Base-by-base conservation (phyloP, 2,797 vertebrate genomes). In the Adrianichthys oophorus region DNA sequence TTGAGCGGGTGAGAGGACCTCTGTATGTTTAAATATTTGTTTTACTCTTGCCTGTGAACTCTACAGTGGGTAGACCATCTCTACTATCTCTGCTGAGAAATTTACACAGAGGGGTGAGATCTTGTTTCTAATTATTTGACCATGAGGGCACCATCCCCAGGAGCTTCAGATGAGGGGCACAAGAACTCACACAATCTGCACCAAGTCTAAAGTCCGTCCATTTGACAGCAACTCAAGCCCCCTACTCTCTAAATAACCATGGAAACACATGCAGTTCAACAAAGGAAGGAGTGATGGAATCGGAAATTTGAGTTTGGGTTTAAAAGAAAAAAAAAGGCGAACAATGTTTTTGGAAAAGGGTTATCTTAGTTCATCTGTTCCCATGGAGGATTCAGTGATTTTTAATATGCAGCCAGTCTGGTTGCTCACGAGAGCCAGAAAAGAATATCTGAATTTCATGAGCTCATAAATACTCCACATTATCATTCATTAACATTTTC, bases 401-500 rank as follows among this genome's bases (percentile, higher is more conserved):
- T 72, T 70, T 68, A 59, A 62, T n/a, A 12, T 63, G 53, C 1
- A 23, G 50, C 15, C 49, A 55, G 60, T 21, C 58, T 71, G 55
- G 64, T 59, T 67, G 73, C 73, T 72, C 63, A 61, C 43, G 15
- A 51, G 55, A 61, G 44, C 62, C 62, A 56, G 52, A 58, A 64
- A 71, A 66, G 42, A 37, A 78, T 61, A 78, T 68, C 67, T 62
- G 59, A 79, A 85, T 81, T 87, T 79, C 77, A 88, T 86, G 81
- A 87, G 77, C 76, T 85, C 75, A 81, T 72, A 83, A 86, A 79
- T 65, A 60, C 62, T 41, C 69, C 19, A 72, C 59, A 85, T 85
- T 86, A 84, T 76, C 67, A 80, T 79, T 81, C 69, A 80, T 85
- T 84, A 85, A 78, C 72, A 84, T 78, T 72, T 74, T 24, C 52